phyloP scores from a whole-genome alignment of 2,797 vertebrate species.

The Gymnothorax javanicus region DNA sequence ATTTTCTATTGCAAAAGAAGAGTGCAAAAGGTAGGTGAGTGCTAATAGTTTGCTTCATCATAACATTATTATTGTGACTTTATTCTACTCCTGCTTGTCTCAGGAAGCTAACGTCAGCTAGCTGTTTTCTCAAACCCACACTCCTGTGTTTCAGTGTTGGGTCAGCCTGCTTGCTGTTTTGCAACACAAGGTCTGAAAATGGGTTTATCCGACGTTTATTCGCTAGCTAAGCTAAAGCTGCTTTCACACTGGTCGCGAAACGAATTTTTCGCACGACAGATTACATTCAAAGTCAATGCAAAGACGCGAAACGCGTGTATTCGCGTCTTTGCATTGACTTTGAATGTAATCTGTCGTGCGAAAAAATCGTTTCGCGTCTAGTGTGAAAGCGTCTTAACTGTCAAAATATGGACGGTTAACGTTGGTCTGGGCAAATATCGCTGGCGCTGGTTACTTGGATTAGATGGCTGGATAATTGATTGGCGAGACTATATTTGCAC shows the following conservation, averaged over 20 bases:
- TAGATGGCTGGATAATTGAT: not conserved
- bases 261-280: no score
- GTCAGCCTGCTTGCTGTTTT: slow-evolving; percentile 11
- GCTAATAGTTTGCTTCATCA: slow-evolving; percentile 22
- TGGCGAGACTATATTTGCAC: not conserved
- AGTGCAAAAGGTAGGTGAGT: slow-evolving; percentile 36
- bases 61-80: slow-evolving; percentile 12
- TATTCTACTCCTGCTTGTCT: not conserved
- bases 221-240: not conserved
- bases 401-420: not conserved
- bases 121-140: slow-evolving; percentile 24
- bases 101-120: slow-evolving; percentile 7
- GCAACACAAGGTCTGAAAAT: not conserved
- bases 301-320: no score
- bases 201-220: slow-evolving; percentile 7
- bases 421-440: not conserved
- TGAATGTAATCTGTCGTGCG: no score
- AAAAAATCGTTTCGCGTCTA: no score
- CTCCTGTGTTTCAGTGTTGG: slow-evolving; percentile 11
- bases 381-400: not conserved
- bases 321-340: no score
- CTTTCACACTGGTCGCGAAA: no score
- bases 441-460: not conserved
- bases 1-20: slow-evolving; percentile 22
- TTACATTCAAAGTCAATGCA: no score